Conservation (phyloP, 2,113 vertebrate species). For the Odocoileus virginianus region DNA sequence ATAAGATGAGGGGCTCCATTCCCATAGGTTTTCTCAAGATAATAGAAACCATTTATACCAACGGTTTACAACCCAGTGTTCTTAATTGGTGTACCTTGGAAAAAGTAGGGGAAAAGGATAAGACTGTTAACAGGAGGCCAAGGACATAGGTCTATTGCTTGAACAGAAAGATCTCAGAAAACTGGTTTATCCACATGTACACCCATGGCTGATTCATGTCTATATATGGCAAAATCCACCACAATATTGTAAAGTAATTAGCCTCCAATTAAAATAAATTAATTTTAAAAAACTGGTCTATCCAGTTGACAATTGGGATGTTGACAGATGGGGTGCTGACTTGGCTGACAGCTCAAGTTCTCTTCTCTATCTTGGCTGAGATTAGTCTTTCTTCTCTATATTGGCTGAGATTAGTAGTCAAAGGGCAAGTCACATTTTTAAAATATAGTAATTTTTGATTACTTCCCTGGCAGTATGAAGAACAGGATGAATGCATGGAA, state of each 20-base stretch:
- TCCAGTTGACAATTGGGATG: background rate
- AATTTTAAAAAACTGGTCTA: background rate
- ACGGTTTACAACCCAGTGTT: background rate
- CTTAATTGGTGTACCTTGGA: background rate
- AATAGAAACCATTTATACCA: background rate
- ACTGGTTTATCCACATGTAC: background rate
- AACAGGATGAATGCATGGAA: background rate
- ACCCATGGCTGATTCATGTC: background rate
- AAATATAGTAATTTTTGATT: background rate
- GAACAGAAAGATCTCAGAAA: background rate
- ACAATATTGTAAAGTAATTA: background rate
- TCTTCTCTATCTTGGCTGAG: background rate
- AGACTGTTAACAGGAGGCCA: background rate
- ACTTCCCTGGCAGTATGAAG: background rate
- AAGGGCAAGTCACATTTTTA: background rate
- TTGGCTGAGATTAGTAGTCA: background rate
- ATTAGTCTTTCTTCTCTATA: background rate
- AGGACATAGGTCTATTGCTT: background rate
- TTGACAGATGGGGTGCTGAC: background rate
- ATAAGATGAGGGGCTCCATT: background rate
- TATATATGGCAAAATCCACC: background rate
- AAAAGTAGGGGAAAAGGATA: background rate
- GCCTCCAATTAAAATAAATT: background rate
- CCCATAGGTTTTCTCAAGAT: background rate
- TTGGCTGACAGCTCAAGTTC: background rate